A percentile compares a stretch with the other conserved stretches of the same genome.
Conservation (phyloP, 1,140 invertebrate species). For the Procambarus clarkii region DNA sequence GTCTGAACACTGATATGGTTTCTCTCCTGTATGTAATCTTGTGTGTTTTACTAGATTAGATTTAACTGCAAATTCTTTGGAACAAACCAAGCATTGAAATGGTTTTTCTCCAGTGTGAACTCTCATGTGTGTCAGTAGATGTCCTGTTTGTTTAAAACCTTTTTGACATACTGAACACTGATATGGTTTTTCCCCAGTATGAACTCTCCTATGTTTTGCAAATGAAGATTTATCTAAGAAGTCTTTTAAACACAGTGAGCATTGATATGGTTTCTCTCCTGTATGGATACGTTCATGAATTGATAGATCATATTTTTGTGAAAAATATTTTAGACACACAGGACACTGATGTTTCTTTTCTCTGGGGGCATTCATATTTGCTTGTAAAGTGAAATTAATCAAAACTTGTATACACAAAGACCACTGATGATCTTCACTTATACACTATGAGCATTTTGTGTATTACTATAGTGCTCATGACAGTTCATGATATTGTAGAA, state of each 20-base stretch:
- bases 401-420: too few species aligned
- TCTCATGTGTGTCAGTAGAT: background rate
- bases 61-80: background rate
- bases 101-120: background rate
- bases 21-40: background rate
- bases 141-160: background rate
- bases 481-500: too few species aligned
- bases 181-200: background rate
- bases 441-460: too few species aligned
- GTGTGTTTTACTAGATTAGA: background rate
- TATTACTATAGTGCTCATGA: too few species aligned
- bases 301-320: background rate
- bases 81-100: background rate
- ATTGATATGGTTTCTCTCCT: background rate
- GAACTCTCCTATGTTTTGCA: background rate
- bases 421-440: too few species aligned
- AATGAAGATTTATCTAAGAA: background rate
- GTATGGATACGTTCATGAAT: background rate
- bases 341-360: too few species aligned
- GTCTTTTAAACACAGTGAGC: background rate
- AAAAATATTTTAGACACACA: too few species aligned
- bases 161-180: background rate
- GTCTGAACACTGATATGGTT: background rate
- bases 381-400: too few species aligned
- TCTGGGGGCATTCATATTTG: too few species aligned